Conservation (phyloP, 1,140 invertebrate genomes). For the Pseudomyrmex concolor region DNA sequence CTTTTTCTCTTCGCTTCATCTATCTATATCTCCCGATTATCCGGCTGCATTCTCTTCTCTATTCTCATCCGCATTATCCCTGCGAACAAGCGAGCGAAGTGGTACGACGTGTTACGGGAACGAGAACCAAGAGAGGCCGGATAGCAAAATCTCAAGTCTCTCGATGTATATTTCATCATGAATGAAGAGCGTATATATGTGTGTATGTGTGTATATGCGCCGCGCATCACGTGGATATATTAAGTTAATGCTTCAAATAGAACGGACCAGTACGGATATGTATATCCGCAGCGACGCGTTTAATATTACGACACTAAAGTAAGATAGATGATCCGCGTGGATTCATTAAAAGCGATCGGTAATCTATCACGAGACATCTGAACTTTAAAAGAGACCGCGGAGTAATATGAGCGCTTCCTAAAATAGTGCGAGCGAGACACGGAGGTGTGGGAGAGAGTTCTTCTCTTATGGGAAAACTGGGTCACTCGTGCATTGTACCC, state of each 20-base stretch:
- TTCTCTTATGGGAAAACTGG: conserved; percentile 32
- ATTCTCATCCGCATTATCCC: background rate
- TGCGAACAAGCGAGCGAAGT: background rate
- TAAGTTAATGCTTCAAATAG: background rate
- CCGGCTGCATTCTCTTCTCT: background rate
- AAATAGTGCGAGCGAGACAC: conserved; percentile 5
- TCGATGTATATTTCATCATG: too few species aligned
- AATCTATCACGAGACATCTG: conserved; percentile 30
- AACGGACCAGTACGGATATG: too few species aligned
- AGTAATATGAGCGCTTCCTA: background rate
- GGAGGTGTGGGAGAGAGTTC: background rate
- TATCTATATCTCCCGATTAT: conserved; percentile 6
- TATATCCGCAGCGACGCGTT: background rate
- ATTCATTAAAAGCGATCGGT: conserved; percentile 19
- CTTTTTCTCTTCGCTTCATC: background rate
- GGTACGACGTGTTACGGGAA: too few species aligned
- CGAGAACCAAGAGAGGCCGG: background rate
- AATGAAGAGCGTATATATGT: too few species aligned
- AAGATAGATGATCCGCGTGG: background rate
- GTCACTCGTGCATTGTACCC: conserved; percentile 33
- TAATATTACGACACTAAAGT: conserved; percentile 1
- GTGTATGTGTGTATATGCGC: too few species aligned
- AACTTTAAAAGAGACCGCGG: conserved; percentile 23
- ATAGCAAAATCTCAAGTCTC: background rate
- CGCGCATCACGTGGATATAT: too few species aligned